Percentiles rank a stretch among this genome's conserved stretches.
Evolutionary conservation across 2,888 invertebrate species (phyloP).

Genomic region (Diloba caeruleocephala): DNA sequence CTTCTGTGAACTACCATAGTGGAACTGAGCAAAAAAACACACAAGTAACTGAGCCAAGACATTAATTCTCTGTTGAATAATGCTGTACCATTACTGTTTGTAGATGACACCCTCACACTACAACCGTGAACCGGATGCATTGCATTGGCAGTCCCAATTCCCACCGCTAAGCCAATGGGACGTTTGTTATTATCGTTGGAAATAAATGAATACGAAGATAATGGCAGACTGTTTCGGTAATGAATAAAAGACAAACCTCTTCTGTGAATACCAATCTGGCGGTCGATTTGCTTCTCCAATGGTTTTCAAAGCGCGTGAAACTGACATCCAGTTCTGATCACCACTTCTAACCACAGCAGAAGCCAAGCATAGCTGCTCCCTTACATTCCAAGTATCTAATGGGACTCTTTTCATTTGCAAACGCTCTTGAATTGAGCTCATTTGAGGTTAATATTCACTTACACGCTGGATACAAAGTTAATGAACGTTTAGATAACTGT

Average conservation of each 20-base stretch:
- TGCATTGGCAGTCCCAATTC: too few species aligned
- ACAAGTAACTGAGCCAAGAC: too few species aligned
- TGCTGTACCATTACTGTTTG: too few species aligned
- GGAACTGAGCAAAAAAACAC: too few species aligned
- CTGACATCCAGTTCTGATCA: constrained; percentile 97
- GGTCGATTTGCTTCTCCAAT: constrained; percentile 93
- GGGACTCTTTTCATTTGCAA: constrained; percentile 91
- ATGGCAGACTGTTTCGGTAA: background rate
- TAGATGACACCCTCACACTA: too few species aligned
- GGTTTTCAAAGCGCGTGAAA: constrained; percentile 93
- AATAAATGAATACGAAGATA: too few species aligned
- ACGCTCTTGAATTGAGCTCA: constrained; percentile 84
- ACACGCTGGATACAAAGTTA: background rate
- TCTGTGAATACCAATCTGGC: constrained; percentile 96
- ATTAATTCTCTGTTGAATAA: too few species aligned
- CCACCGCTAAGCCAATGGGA: too few species aligned
- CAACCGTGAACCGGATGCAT: too few species aligned
- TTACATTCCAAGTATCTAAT: constrained; percentile 95
- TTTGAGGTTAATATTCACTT: constrained; percentile 56
- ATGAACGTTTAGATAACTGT: background rate
- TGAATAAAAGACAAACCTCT: constrained; percentile 67
- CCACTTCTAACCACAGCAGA: constrained; percentile 95
- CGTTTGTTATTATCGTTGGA: too few species aligned
- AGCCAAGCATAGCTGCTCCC: constrained; percentile 95
- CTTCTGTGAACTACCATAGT: too few species aligned